These are phyloP conservation scores for Empidonax alnorum DNA, from an alignment of 2,113 vertebrate genomes.

Conservation along the genomic window DNA sequence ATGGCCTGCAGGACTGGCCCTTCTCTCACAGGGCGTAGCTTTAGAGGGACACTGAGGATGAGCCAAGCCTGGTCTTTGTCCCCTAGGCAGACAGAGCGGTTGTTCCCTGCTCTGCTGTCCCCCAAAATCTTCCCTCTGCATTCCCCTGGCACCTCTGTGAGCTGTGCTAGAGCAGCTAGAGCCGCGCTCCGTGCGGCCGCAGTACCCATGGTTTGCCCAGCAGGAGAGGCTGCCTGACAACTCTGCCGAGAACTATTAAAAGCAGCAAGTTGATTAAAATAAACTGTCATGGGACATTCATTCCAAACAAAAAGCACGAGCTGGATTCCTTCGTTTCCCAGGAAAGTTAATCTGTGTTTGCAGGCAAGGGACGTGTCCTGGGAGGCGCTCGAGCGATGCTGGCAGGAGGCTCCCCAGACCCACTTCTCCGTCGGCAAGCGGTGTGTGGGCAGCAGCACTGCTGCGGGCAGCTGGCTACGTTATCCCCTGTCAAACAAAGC, in stretches of 20 bases:
- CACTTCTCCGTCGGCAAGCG: neutral
- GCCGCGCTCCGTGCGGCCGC: neutral
- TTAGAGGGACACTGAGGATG: neutral
- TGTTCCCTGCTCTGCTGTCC: neutral
- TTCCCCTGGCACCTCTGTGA: too few species aligned
- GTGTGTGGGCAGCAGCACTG: neutral
- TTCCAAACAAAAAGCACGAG: neutral
- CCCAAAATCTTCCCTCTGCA: neutral
- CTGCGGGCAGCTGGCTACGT: rapidly evolving
- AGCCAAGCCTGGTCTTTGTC: neutral
- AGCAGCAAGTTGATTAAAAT: slow-evolving; percentile 7
- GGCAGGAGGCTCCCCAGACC: neutral
- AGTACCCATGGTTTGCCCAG: neutral
- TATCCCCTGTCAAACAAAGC: neutral
- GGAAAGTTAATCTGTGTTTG: neutral
- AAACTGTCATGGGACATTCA: neutral
- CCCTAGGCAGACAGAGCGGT: neutral
- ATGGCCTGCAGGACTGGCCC: neutral
- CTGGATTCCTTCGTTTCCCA: neutral
- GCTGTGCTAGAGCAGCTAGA: neutral
- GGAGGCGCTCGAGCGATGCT: neutral
- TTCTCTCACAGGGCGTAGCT: rapidly evolving
- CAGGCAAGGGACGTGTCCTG: neutral
- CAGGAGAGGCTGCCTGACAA: neutral
- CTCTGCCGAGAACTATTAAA: neutral